Base-by-base conservation (phyloP, 2,113 vertebrate species). In the Oncorhynchus keta region DNA sequence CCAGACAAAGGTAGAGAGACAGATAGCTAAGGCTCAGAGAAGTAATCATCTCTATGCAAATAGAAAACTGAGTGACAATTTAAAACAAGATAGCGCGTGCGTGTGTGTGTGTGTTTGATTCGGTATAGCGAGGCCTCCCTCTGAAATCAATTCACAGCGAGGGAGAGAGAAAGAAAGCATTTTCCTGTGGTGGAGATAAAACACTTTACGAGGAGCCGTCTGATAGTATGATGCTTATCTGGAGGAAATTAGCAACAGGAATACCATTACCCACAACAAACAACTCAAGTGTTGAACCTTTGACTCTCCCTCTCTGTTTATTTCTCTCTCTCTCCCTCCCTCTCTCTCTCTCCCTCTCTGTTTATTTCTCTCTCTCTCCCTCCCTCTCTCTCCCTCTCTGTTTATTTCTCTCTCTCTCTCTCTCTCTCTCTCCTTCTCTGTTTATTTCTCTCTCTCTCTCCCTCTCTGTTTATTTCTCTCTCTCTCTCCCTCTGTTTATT, bases 181-280 rank as follows among this genome's bases (percentile, higher is more conserved):
- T 93, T 91, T 89, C 90, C 88, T 80, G 75, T 57, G 79, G 87
- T 78, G 67, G 68, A 90, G 91, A 93, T 92, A 91, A 94, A 90
- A 91, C 89, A 88, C 85, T 91, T 91, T 83, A 89, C 89, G 84
- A 84, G 82, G 86, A 90, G 90, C 88, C 86, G 88, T 91, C 91
- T 91, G 91, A 62, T 24, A 62, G 20, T n/a, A 2, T 22, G 59
- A 93, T 93, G 88, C 87, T 90, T 93, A 93, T 93, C 93, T 87
- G 83, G 83, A 87, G 92, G 90, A 92, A 94, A 93, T 93, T 92
- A 93, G 89, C 85, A 79, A 45, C 82, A 89, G 83, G 83, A 88
- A 91, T 89, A 89, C 65, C 65, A 86, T 89, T 92, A 89, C 87
- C 82, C 85, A 85, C 73, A 93, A 94, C 90, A 94, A 92, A 90